Evolutionary conservation across 1,140 invertebrate genomes (phyloP), one percentile per base, ranked within the genome.

Genomic region (Berghia stephanieae): DNA sequence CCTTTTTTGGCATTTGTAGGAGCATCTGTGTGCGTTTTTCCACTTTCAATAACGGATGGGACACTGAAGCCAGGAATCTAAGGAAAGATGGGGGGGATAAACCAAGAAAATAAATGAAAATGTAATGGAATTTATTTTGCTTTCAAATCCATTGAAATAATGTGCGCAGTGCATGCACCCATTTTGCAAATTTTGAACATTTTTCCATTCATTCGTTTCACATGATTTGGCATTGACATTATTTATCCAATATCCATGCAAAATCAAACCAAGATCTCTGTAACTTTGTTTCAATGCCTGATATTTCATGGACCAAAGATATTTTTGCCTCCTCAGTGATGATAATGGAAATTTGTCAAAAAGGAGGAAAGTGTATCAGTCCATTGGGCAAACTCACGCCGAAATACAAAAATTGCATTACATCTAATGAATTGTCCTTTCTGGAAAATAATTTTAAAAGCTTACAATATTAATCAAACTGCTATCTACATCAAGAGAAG

Each of bases 1-100:
- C 78, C 80, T 13, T 60, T 44, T 31, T 42, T 36, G 46, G 57
- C 16, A n/a, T 78, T 31, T 60, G 67, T 3, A 5, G 67, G 10
- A 24, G 67, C 3, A 24, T 5, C 6, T 46, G 68, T 27, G 43
- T 18, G 13, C 43, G 68, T 46, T 1, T 18, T 4, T 8, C 3
- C 27, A 0, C 42, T 57, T 43, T 77, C 67, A n/a, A 27, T 57
- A 1, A 66, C 77, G 10, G 83, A 78, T 43, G 85, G 80, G 24
- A 86, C 85, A 78, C 85, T 86, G 60, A 86, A 85, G 0, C 79
- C 83, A 63, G 83, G 77, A 46, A 86, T 79, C 85, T 86, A 75
- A 44, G 60, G 78, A 13, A 49, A 10, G 13, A 13, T 10, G 13
- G 13, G 10, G 13, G 27, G 60, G 27, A 63, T n/a, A n/a, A n/a